Conservation (phyloP, 2,888 invertebrate species). For the Eupithecia dodoneata region DNA sequence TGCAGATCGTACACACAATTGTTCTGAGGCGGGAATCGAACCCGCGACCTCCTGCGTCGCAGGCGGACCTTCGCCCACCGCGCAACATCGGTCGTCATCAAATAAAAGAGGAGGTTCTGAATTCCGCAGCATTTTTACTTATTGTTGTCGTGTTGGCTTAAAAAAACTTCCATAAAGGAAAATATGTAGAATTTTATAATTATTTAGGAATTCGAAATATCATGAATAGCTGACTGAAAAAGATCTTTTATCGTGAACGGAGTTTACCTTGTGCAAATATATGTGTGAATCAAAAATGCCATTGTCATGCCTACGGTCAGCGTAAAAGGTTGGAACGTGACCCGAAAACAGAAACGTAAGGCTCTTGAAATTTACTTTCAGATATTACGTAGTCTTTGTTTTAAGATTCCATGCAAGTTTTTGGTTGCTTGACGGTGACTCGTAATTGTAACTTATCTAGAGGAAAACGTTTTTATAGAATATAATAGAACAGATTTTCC, state of each 20-base stretch:
- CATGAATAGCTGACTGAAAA: conserved; percentile 4
- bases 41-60: too few species aligned
- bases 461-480: neutral
- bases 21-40: too few species aligned
- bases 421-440: conserved; percentile 9
- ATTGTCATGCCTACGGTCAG: conserved; percentile 30
- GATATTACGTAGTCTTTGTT: conserved; percentile 23
- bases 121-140: neutral
- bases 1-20: too few species aligned
- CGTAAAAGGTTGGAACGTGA: conserved; percentile 34
- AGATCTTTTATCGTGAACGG: neutral
- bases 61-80: too few species aligned
- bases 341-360: conserved; percentile 23
- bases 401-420: conserved; percentile 21
- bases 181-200: neutral
- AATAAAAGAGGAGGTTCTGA: too few species aligned
- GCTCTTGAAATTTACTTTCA: conserved; percentile 19
- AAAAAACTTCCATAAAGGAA: neutral
- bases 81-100: too few species aligned
- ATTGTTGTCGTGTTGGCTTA: too few species aligned
- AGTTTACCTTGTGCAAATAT: conserved; percentile 26
- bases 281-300: conserved; percentile 32
- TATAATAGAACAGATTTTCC: neutral
- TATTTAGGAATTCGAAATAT: neutral
- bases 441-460: conserved; percentile 9